phyloP scores from a whole-genome alignment of 2,113 vertebrate species.

The Chaetops frenatus region DNA sequence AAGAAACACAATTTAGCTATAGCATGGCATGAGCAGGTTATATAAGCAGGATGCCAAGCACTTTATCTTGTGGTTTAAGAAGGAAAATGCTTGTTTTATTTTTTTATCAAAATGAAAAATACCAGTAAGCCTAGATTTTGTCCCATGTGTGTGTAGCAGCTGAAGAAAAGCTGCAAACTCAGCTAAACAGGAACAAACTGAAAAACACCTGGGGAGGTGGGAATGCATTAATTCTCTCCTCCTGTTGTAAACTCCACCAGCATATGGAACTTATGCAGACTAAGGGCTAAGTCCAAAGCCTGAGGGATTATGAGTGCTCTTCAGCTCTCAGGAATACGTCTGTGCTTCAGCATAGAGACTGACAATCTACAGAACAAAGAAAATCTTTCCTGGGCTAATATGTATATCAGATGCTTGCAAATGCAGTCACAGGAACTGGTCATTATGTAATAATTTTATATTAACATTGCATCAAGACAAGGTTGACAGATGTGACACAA shows the following conservation, averaged over 20 bases:
- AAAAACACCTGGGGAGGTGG: not conserved
- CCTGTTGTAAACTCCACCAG: not conserved
- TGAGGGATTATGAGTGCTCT: not conserved
- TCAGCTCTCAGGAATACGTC: not conserved
- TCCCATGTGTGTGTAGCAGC: not conserved
- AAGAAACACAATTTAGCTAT: not conserved
- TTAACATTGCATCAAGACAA: not conserved
- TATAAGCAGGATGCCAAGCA: not conserved
- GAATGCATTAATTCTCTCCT: not conserved
- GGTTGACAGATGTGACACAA: not conserved
- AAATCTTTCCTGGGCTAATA: not conserved
- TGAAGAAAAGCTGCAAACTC: not conserved
- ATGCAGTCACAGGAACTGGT: not conserved
- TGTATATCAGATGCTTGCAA: not conserved
- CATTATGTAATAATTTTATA: not conserved
- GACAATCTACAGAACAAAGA: not conserved
- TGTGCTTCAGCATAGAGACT: not conserved
- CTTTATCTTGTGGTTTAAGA: not conserved
- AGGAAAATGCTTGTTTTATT: not conserved
- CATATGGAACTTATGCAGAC: not conserved
- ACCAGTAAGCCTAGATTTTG: not conserved
- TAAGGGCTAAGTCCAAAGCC: not conserved
- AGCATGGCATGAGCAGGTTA: not conserved
- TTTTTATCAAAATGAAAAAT: not conserved
- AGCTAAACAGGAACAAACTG: not conserved